Evolutionary conservation across 1,140 invertebrate genomes (phyloP).

Genomic region (Polypedilum pembai): DNA sequence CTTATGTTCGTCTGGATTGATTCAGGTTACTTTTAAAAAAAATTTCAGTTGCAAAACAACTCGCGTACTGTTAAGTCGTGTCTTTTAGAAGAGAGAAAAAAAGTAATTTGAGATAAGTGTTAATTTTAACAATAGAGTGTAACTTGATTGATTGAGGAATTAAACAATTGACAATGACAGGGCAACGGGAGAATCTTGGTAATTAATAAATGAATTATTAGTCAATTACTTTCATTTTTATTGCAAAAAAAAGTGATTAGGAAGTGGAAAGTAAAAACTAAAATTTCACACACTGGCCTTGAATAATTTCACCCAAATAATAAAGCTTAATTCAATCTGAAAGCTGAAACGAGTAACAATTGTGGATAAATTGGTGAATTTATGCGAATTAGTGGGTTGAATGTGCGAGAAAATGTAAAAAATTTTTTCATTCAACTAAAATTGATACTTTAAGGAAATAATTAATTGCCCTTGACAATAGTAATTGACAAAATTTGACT

Average conservation of each 20-base stretch:
- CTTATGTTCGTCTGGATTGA: too few species aligned
- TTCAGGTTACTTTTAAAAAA: not conserved
- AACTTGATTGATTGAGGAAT: not conserved
- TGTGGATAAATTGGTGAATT: too few species aligned
- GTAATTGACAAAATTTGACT: too few species aligned
- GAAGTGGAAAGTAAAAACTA: slow-evolving; percentile 3
- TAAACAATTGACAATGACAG: not conserved
- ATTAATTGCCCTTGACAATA: too few species aligned
- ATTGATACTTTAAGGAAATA: too few species aligned
- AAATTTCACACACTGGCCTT: not conserved
- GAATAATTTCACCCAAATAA: too few species aligned
- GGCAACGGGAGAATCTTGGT: not conserved
- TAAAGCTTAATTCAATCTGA: too few species aligned
- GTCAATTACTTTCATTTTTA: not conserved
- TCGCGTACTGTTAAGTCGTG: slow-evolving; percentile 15
- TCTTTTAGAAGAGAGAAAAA: not conserved
- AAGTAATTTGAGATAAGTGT: not conserved
- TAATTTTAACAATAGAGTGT: not conserved
- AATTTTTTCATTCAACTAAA: too few species aligned
- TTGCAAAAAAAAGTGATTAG: not conserved
- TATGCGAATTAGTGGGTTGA: too few species aligned
- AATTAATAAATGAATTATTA: not conserved
- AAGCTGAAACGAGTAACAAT: too few species aligned
- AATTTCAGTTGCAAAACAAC: slow-evolving; percentile 11
- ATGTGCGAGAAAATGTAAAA: too few species aligned